These are phyloP conservation scores for Haemorhous mexicanus DNA, from an alignment of 2,113 vertebrate genomes.

Conservation along the genomic window DNA sequence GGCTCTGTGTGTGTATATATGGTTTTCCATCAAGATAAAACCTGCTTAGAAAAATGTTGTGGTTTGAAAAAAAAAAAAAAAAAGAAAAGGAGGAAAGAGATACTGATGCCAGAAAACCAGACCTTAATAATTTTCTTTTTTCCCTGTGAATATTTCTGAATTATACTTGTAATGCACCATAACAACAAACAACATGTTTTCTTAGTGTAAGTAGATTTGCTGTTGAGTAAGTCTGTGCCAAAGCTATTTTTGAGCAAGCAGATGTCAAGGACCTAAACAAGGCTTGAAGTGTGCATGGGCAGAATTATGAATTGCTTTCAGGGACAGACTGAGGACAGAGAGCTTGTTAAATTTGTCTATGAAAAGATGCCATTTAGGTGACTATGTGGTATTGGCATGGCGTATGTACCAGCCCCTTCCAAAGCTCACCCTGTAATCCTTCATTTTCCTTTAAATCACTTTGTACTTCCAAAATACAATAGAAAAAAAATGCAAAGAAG, in stretches of 20 bases:
- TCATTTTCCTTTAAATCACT: not conserved
- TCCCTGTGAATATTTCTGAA: conserved; percentile 28
- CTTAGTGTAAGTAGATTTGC: conserved; percentile 44
- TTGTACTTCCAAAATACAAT: not conserved
- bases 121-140: not conserved
- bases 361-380: not conserved
- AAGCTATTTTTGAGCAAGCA: conserved; percentile 42
- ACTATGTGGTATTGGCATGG: accelerated
- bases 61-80: not conserved
- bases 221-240: conserved; percentile 26
- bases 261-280: conserved; percentile 31
- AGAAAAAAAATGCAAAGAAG: not conserved
- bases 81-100: not conserved
- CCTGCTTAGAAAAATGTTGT: conserved; percentile 21
- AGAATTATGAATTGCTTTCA: not conserved
- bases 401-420: not conserved
- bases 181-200: conserved; percentile 62
- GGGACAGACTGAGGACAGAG: not conserved
- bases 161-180: conserved; percentile 43
- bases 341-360: not conserved
- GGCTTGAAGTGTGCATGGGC: not conserved
- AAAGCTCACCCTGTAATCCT: not conserved
- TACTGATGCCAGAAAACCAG: conserved; percentile 19
- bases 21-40: conserved; percentile 42
- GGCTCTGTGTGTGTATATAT: not conserved